These are phyloP conservation scores for Strigamia crassipes DNA, from an alignment of 2,888 invertebrate species.

Conservation along the genomic window DNA sequence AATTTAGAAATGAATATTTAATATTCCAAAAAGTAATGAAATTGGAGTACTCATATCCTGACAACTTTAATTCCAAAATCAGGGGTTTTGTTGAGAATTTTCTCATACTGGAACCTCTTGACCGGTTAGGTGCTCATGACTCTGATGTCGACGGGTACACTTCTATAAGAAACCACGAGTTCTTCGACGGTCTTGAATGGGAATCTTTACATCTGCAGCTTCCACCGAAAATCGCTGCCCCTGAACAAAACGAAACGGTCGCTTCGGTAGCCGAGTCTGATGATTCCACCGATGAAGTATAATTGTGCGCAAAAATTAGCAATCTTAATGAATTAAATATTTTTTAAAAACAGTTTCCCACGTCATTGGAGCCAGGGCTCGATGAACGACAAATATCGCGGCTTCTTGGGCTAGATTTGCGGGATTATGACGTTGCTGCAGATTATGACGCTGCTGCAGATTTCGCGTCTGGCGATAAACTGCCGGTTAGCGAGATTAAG, in stretches of 20 bases:
- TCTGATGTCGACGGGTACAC: constrained; percentile 68
- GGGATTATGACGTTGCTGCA: constrained; percentile 65
- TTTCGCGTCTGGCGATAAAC: constrained; percentile 64
- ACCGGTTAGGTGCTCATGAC: constrained; percentile 83
- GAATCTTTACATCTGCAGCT: constrained; percentile 74
- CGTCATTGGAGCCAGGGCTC: constrained; percentile 80
- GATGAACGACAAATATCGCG: constrained; percentile 80
- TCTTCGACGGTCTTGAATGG: constrained; percentile 84
- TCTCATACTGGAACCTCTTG: constrained; percentile 75
- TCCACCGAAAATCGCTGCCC: constrained; percentile 72
- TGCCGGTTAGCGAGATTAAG: not conserved
- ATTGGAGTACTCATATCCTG: constrained; percentile 88
- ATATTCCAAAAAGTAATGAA: constrained; percentile 94
- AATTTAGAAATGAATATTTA: constrained; percentile 81
- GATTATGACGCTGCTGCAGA: constrained; percentile 68
- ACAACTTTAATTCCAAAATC: constrained; percentile 84
- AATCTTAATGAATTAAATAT: not conserved
- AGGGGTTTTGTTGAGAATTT: constrained; percentile 85
- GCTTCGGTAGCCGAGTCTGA: not conserved
- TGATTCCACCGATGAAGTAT: not conserved
- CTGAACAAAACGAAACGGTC: not conserved
- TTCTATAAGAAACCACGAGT: constrained; percentile 82
- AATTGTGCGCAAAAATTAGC: not conserved
- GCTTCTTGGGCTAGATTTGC: constrained; percentile 73
- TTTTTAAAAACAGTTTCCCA: constrained; percentile 51